Percentiles rank a stretch among this genome's conserved stretches.
Evolutionary conservation across 1,140 invertebrate species (phyloP).

Genomic region (Heliothis subflexa): DNA sequence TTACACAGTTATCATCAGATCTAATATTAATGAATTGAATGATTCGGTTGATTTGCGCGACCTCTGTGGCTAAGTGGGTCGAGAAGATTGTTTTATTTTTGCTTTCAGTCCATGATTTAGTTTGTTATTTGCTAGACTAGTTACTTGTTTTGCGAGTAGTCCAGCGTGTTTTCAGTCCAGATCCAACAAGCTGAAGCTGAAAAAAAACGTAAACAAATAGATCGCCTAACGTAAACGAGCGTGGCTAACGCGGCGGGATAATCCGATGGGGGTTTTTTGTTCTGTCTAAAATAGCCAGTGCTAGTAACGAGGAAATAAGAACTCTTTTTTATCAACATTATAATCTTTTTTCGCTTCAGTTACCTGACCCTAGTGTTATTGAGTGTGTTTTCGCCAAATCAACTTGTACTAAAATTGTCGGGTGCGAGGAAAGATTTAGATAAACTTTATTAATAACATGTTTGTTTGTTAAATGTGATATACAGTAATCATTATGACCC

Average conservation of each 20-base stretch:
- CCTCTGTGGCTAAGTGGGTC: constrained; percentile 61
- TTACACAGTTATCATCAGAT: constrained; percentile 7
- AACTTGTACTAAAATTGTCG: neutral
- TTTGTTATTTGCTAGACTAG: constrained; percentile 19
- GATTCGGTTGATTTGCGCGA: constrained; percentile 51
- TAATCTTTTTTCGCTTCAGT: neutral
- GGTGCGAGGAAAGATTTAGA: constrained; percentile 26
- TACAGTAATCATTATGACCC: constrained; percentile 47
- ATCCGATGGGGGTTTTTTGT: constrained; percentile 77
- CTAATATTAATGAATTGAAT: constrained; percentile 51
- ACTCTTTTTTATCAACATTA: constrained; percentile 23
- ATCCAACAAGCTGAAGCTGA: constrained; percentile 52
- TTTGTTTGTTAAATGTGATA: constrained; percentile 42
- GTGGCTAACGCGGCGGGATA: constrained; percentile 67
- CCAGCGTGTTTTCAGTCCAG: constrained; percentile 50
- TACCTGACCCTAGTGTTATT: neutral
- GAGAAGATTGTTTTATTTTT: constrained; percentile 45
- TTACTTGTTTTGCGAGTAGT: constrained; percentile 42
- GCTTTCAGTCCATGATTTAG: neutral
- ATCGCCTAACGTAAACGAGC: constrained; percentile 63
- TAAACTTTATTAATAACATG: constrained; percentile 32
- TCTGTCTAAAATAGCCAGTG: constrained; percentile 56
- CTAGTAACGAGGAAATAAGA: constrained; percentile 61
- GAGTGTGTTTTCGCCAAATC: neutral
- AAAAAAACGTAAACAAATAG: constrained; percentile 77